These are phyloP conservation scores for Agrotis segetum DNA, from an alignment of 2,888 invertebrate genomes.

Conservation along the genomic window DNA sequence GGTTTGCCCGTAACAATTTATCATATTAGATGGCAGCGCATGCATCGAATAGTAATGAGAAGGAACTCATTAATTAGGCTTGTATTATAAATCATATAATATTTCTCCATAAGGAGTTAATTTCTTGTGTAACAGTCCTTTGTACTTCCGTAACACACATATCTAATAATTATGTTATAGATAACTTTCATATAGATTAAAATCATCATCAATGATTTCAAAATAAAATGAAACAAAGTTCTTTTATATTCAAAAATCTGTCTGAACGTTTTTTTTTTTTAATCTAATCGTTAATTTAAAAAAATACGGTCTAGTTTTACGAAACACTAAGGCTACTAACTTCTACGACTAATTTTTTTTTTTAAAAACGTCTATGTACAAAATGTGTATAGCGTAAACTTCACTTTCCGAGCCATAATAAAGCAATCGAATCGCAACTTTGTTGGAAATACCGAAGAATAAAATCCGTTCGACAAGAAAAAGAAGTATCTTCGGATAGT, in stretches of 20 bases:
- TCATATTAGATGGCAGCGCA: conserved; percentile 16
- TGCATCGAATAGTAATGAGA: conserved; percentile 34
- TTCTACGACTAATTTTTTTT: no score
- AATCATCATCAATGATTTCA: neutral
- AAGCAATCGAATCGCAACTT: conserved; percentile 5
- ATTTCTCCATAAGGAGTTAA: conserved; percentile 6
- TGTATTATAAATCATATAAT: conserved; percentile 43
- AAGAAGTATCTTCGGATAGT: conserved; percentile 20
- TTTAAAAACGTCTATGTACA: no score
- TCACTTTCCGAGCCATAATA: no score
- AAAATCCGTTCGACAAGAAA: conserved; percentile 14
- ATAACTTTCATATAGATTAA: neutral
- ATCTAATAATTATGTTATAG: no score
- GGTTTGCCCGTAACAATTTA: neutral
- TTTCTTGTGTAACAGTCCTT: conserved; percentile 6
- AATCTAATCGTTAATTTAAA: no score
- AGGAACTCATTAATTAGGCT: conserved; percentile 47
- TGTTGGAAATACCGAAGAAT: conserved; percentile 3
- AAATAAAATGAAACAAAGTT: no score
- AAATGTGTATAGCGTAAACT: no score
- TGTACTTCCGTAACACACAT: neutral
- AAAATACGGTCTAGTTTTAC: no score
- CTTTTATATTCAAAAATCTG: no score
- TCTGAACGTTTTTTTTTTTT: no score
- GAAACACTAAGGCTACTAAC: no score